Evolutionary conservation across 2,888 invertebrate genomes (phyloP).

Genomic region (Agriopis marginaria): DNA sequence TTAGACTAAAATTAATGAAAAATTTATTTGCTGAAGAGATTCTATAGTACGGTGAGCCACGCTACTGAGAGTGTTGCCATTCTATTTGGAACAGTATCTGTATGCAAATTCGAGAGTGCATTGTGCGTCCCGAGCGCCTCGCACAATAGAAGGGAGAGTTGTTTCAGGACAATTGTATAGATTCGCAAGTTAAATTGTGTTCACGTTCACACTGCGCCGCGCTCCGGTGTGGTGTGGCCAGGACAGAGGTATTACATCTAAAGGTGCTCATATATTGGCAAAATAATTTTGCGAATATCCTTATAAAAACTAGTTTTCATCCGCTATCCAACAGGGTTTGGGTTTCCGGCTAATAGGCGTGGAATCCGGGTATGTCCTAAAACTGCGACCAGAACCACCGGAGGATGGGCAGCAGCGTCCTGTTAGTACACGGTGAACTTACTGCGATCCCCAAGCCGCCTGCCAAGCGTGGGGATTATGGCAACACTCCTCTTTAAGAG

Average conservation of each 20-base stretch:
- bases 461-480: no score
- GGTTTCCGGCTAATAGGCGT: no score
- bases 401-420: no score
- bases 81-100: conserved; percentile 52
- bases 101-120: conserved; percentile 71
- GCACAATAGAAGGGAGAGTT: conserved; percentile 56
- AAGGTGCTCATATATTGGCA: no score
- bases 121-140: conserved; percentile 61
- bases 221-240: conserved; percentile 34
- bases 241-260: neutral
- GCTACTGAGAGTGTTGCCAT: conserved; percentile 17
- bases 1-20: neutral
- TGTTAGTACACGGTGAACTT: no score
- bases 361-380: no score
- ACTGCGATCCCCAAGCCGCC: no score
- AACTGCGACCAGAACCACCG: no score
- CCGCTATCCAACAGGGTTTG: no score
- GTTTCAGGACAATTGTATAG: conserved; percentile 67
- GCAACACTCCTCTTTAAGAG: no score
- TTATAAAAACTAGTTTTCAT: no score
- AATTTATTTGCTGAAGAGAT: neutral
- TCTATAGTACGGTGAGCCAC: neutral
- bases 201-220: conserved; percentile 44
- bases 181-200: conserved; percentile 67
- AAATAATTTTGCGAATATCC: no score